phyloP scores from a whole-genome alignment of 2,113 vertebrate genomes.

The Cynocephalus volans region DNA sequence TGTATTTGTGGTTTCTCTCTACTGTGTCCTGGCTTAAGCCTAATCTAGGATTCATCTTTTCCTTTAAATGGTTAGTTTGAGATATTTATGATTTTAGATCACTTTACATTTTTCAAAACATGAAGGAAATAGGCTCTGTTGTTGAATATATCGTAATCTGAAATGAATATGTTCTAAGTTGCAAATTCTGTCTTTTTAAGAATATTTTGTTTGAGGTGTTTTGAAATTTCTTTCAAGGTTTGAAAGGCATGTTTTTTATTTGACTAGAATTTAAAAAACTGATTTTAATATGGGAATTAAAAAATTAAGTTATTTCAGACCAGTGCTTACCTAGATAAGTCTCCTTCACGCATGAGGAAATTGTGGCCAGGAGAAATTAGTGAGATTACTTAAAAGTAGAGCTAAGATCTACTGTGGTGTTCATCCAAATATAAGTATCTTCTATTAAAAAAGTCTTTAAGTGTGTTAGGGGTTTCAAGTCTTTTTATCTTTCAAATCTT shows the following conservation, averaged over 20 bases:
- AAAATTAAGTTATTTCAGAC: slow-evolving; percentile 54
- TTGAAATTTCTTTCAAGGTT: not conserved
- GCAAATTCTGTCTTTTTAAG: slow-evolving; percentile 53
- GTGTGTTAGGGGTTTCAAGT: no score
- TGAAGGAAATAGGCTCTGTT: not conserved
- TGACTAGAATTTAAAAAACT: no score
- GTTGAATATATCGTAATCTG: not conserved
- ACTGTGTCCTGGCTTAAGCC: not conserved
- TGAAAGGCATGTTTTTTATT: no score
- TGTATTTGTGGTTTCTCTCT: slow-evolving; percentile 4
- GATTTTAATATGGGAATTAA: not conserved
- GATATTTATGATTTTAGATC: slow-evolving; percentile 22
- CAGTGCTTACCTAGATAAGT: not conserved
- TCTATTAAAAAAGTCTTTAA: no score
- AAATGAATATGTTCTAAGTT: slow-evolving; percentile 17
- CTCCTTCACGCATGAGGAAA: not conserved
- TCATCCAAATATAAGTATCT: not conserved
- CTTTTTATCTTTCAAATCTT: no score
- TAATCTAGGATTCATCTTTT: not conserved
- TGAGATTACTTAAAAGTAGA: slow-evolving; percentile 54
- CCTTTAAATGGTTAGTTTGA: slow-evolving; percentile 29
- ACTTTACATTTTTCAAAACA: not conserved
- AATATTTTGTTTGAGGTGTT: slow-evolving; percentile 29
- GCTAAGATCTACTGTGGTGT: not conserved
- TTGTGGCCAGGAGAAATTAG: not conserved